Percentiles rank a stretch among this genome's conserved stretches.
Conservation (phyloP, 2,888 invertebrate genomes). For the Ectropis crepuscularia region DNA sequence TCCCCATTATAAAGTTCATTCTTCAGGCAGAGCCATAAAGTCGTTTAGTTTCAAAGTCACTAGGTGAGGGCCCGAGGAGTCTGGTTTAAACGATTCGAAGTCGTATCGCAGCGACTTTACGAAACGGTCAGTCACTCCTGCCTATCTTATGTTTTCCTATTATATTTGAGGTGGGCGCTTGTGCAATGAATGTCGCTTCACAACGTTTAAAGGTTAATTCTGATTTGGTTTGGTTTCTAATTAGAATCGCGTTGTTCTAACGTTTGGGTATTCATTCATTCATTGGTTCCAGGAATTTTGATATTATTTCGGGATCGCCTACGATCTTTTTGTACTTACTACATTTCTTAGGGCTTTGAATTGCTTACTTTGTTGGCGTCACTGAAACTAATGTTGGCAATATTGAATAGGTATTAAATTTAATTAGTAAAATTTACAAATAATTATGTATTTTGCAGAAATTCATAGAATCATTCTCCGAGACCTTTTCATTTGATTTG, state of each 20-base stretch:
- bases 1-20: constrained; percentile 13
- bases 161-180: constrained; percentile 33
- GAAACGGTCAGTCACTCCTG: constrained; percentile 52
- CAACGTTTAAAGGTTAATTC: not conserved
- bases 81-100: constrained; percentile 48
- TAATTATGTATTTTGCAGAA: no score
- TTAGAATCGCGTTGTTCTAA: not conserved
- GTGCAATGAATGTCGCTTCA: constrained; percentile 10
- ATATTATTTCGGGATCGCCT: no score
- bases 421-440: no score
- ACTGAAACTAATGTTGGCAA: not conserved
- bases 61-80: constrained; percentile 52
- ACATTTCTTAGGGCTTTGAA: no score
- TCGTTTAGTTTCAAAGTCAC: constrained; percentile 58
- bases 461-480: not conserved
- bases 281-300: no score
- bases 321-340: no score
- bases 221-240: not conserved
- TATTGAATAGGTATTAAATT: no score
- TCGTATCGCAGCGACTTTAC: constrained; percentile 49
- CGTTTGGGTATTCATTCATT: not conserved
- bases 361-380: not conserved
- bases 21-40: constrained; percentile 35
- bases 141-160: constrained; percentile 55
- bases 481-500: no score